Base-by-base conservation (phyloP, 2,797 vertebrate species). In the Orestias chungarensis region DNA sequence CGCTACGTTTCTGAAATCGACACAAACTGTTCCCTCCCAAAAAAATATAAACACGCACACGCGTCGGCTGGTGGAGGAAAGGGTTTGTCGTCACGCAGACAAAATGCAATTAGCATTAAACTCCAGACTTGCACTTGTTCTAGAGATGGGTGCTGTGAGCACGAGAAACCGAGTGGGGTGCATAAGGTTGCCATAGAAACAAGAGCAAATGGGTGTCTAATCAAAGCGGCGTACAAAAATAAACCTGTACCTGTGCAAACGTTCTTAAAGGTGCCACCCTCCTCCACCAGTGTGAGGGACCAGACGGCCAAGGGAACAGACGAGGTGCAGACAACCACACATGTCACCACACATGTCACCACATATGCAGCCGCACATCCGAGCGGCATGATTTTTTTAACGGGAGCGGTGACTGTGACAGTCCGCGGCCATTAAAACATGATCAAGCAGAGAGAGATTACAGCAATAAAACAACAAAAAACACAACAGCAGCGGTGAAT, bases 121-220 rank as follows among this genome's bases (percentile, higher is more conserved):
- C 18, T 55, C 54, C 31, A 84, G n/a, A 89, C 72, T 75, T 65
- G 71, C 70, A 76, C 68, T 70, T 79, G 82, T 73, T 74, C n/a
- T n/a, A 71, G 70, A 74, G 67, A 85, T 74, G 33, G 81, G 74
- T 73, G 81, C 68, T 68, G 59, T 73, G 75, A 70, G 71, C 0
- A 15, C 14, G 38, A 59, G 47, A 74, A n/a, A 64, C 23, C 46
- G 23, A 64, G 77, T 54, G n/a, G 62, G 75, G 79, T 77, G 79
- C 68, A 75, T 29, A 57, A 70, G 47, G 89, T 92, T 89, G 82
- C 88, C 88, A 91, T 90, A 86, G 90, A 87, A 94, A 89, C 89
- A 86, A n/a, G 76, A 81, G 82, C 78, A 80, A 71, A 76, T 70
- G 76, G 77, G 66, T 57, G 81, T 84, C 85, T 81, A 80, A 88